phyloP scores from a whole-genome alignment of 2,797 vertebrate genomes.

The Chloroceryle inda region DNA sequence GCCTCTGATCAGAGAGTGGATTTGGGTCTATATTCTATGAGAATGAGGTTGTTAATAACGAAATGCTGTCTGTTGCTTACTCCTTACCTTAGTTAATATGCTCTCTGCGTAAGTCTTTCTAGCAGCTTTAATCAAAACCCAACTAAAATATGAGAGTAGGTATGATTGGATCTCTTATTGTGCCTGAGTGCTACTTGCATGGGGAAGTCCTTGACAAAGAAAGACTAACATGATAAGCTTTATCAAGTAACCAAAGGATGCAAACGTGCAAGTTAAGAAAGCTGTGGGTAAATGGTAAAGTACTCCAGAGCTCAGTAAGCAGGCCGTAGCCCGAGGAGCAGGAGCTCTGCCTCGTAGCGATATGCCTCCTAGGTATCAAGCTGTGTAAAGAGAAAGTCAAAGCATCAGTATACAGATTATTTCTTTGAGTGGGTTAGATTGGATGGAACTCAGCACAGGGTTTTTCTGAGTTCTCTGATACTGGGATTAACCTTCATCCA shows the following conservation, averaged over 20 bases:
- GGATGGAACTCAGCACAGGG: slow-evolving; percentile 49
- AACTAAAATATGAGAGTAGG: not conserved
- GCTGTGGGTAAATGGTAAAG: not conserved
- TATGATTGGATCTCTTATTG: not conserved
- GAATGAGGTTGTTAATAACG: not conserved
- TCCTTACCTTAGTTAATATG: not conserved
- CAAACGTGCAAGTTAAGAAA: not conserved
- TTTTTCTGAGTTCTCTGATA: slow-evolving; percentile 54
- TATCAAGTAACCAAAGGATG: not conserved
- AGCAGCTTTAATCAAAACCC: not conserved
- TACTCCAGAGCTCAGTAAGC: not conserved
- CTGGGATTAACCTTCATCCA: slow-evolving; percentile 70
- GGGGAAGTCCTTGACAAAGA: not conserved
- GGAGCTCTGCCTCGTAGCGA: not conserved
- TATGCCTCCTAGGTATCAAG: not conserved
- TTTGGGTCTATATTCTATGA: not conserved
- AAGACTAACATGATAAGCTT: not conserved
- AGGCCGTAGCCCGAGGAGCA: not conserved
- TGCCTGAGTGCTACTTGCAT: not conserved
- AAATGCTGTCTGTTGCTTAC: not conserved
- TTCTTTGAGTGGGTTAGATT: slow-evolving; percentile 26
- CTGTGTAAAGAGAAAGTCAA: not conserved
- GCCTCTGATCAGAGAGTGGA: not conserved
- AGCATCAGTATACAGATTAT: not conserved
- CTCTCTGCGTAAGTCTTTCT: not conserved